These are phyloP conservation scores for Anastrepha obliqua DNA, from an alignment of 1,140 invertebrate genomes.

Conservation along the genomic window DNA sequence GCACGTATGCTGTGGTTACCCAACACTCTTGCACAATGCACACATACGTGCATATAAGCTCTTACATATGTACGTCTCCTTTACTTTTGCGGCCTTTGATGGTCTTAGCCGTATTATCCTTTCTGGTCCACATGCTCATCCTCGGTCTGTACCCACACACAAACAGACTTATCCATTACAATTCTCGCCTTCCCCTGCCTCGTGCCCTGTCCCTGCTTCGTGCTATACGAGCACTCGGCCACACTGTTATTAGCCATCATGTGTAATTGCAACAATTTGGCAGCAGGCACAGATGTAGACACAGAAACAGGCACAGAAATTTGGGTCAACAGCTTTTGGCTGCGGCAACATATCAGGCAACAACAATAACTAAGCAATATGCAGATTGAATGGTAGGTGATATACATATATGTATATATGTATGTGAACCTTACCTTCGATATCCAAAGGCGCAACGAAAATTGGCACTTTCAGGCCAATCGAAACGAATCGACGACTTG, in stretches of 20 bases:
- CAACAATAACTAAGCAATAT: slow-evolving; percentile 2
- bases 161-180: not conserved
- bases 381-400: not conserved
- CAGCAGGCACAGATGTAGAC: slow-evolving; percentile 17
- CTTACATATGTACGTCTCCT: not conserved
- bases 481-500: not conserved
- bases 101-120: not conserved
- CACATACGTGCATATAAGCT: not conserved
- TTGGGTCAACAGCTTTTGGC: slow-evolving; percentile 39
- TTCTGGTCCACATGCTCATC: not conserved
- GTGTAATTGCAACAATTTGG: slow-evolving; percentile 49
- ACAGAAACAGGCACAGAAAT: slow-evolving; percentile 23
- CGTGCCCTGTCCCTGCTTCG: not conserved
- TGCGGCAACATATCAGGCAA: slow-evolving; percentile 5
- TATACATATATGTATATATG: not conserved
- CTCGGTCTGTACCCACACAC: not conserved
- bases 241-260: slow-evolving; percentile 40
- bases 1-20: not conserved
- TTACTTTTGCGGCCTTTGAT: not conserved
- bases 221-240: not conserved
- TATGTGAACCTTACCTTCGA: not conserved
- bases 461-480: slow-evolving; percentile 47
- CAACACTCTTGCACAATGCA: not conserved
- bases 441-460: slow-evolving; percentile 30
- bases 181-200: not conserved